Base-by-base conservation (phyloP, 2,797 vertebrate species). In the Phrynocephalus forsythii region DNA sequence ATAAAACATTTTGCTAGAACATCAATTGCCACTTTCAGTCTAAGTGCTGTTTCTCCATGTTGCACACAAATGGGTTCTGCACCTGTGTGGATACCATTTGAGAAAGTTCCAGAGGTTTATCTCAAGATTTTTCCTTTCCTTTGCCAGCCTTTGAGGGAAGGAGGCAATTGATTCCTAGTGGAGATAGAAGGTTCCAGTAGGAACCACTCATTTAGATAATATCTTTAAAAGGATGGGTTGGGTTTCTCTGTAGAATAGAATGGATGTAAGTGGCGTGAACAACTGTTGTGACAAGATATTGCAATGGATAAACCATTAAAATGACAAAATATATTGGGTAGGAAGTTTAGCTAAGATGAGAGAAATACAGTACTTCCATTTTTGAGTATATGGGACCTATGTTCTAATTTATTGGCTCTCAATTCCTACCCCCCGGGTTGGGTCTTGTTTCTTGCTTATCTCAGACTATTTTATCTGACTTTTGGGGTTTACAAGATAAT, bases 401-500 rank as follows among this genome's bases (percentile, higher is more conserved):
- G 13, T 79, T 75, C 56, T 30, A 50, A 63, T 5, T 0, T 75
- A 1, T n/a, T 71, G 0, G 16, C 1, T 52, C 24, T 79, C 56
- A 22, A 18, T 56, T 52, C 52, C 3, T 78, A 38, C 9, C 48
- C 52, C 16, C 52, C 26, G n/a, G 52, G 0, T 0, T 71, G 87
- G 87, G 13, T 16, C 16, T 63, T 63, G 16, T 0, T 83, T 87
- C 90, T 80, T 3, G 72, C 87, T 24, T 80, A 28, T 88, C 87
- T 76, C n/a, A 91, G 90, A 63, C 18, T 63, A 56, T 10, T 63
- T 63, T 16, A 63, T 3, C 6, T 48, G 73, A 7, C 22, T 44
- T 76, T 76, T 76, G 7, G 10, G 22, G 69, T 56, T 22, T 87
- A 30, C 72, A 16, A 50, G 67, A 50, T 2, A 28, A 73, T 56